These are phyloP conservation scores for Megaceryle maxima DNA, from an alignment of 2,113 vertebrate genomes.

Conservation along the genomic window DNA sequence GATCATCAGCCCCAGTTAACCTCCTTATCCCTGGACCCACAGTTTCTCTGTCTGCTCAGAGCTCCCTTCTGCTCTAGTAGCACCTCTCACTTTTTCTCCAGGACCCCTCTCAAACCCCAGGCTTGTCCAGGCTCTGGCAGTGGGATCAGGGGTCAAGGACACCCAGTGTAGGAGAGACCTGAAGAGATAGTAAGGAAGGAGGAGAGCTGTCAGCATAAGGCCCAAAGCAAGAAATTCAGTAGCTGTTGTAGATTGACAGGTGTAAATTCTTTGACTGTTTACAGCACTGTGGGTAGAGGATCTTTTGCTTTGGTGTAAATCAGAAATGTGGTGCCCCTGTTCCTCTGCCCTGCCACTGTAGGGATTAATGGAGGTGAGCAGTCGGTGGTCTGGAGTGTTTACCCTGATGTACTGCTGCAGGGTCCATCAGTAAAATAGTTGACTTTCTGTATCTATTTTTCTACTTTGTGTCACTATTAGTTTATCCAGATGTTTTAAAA, in stretches of 20 bases:
- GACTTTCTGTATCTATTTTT: not conserved
- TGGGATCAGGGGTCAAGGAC: not conserved
- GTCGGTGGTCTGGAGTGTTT: not conserved
- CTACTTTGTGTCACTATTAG: not conserved
- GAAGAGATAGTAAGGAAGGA: not conserved
- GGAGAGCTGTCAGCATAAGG: not conserved
- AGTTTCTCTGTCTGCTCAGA: not conserved
- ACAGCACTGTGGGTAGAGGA: not conserved
- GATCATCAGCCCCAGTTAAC: not conserved
- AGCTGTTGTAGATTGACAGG: not conserved
- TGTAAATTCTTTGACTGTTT: not conserved
- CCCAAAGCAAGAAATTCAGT: not conserved
- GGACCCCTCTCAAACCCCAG: not conserved
- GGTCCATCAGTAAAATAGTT: not conserved
- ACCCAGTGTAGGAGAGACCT: not conserved
- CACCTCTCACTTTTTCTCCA: not conserved
- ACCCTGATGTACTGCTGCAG: not conserved
- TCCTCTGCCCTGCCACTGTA: not conserved
- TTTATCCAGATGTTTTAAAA: not conserved
- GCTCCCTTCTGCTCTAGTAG: not conserved
- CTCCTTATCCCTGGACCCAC: rapidly evolving
- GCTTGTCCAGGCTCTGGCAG: not conserved
- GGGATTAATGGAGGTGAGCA: not conserved
- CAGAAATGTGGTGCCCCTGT: not conserved
- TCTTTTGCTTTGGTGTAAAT: not conserved